Evolutionary conservation across 1,140 invertebrate species (phyloP), one percentile per base, ranked within the genome.

Genomic region (Eubasilissa regina): DNA sequence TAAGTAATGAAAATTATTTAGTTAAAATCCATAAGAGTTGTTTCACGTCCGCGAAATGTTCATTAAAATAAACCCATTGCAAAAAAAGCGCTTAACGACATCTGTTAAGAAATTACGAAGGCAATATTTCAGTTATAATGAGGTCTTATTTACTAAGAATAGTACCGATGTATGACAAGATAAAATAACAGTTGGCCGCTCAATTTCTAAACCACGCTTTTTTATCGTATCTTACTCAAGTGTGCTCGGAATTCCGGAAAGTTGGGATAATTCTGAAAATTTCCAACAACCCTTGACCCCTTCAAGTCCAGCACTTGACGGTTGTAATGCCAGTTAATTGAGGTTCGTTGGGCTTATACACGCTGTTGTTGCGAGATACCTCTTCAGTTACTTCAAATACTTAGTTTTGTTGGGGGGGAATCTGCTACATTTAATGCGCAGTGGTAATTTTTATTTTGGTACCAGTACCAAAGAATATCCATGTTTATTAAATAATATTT

Each of bases 271-370:
- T 58, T 21, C 21, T 58, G 55, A 58, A 58, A 21, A 21, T 58
- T 58, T 58, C 55, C 17, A 58, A 58, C 17, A 11, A 58, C 17
- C 55, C 55, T 58, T 58, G 55, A 58, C 55, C 55, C 12, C 55
- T 58, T 35, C 55, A 58, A 21, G 17, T 21, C 15, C 1, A 19
- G 53, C 53, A 58, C 55, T 58, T 58, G 55, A 58, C 21, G 55
- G 17, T 21, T 58, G 55, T 58, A 58, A 58, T 58, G 55, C 55
- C 55, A 58, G 55, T 58, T 58, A 21, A 58, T 58, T 58, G 55
- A 58, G 55, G 55, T 58, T 8, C 55, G 25, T 35, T 35, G 25
- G 25, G 25, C 25, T 35, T 35, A 35, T 35, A 35, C 25, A 35
- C 6, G 6, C 25, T 35, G 25, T 35, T 35, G 25, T 35, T 35